Evolutionary conservation across 1,140 invertebrate species (phyloP).

Genomic region (Drosophila repleta): DNA sequence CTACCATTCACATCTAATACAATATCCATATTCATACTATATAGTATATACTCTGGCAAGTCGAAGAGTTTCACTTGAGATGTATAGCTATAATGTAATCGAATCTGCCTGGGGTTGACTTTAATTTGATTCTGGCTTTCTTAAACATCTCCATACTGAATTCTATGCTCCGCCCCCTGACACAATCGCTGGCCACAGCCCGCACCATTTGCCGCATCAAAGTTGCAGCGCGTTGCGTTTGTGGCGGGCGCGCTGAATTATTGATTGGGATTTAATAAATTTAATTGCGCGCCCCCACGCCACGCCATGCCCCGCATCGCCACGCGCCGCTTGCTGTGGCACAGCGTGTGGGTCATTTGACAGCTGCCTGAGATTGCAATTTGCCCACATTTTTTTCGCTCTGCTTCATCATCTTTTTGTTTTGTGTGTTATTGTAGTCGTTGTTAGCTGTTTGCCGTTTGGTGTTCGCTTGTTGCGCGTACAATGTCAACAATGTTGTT

Average conservation of each 20-base stretch:
- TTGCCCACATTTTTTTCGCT: too few species aligned
- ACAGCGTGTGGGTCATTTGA: background rate
- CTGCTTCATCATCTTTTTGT: too few species aligned
- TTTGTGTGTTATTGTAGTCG: too few species aligned
- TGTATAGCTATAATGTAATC: too few species aligned
- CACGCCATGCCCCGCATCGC: background rate
- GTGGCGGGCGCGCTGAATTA: slow-evolving; percentile 51
- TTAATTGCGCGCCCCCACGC: slow-evolving; percentile 60
- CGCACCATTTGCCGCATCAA: slow-evolving; percentile 21
- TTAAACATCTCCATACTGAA: background rate
- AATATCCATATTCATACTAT: too few species aligned
- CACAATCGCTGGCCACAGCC: background rate
- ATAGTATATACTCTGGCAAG: too few species aligned
- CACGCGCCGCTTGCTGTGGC: slow-evolving; percentile 10
- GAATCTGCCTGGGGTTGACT: too few species aligned
- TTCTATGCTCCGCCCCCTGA: background rate
- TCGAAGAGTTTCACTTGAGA: too few species aligned
- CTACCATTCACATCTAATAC: too few species aligned
- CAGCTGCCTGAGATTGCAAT: too few species aligned
- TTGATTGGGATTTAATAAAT: slow-evolving; percentile 72
- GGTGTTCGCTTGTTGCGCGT: slow-evolving; percentile 10
- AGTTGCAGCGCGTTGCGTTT: slow-evolving; percentile 39
- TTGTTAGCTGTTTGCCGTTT: background rate
- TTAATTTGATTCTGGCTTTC: background rate
- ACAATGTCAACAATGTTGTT: slow-evolving; percentile 44